Conservation (phyloP, 2,797 vertebrate species). For the Sebastes alutus region DNA sequence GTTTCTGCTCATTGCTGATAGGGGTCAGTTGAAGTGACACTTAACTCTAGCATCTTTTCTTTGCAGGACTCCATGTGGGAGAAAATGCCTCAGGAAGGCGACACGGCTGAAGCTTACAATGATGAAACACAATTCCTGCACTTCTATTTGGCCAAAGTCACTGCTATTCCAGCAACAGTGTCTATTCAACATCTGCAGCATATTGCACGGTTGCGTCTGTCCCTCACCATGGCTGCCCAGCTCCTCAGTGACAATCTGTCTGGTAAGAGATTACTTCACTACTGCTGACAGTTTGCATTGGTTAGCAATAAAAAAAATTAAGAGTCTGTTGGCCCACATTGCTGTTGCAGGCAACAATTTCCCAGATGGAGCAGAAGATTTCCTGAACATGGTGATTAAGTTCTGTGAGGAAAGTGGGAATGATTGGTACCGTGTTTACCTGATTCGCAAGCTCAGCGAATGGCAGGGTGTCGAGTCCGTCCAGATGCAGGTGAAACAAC, state of each 20-base stretch:
- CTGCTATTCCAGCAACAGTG: conserved; percentile 1
- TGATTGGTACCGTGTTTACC: conserved; percentile 52
- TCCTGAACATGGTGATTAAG: conserved; percentile 24
- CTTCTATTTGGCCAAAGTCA: not conserved
- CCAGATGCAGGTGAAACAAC: conserved; percentile 35
- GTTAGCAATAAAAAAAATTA: not conserved
- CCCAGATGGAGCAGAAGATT: conserved; percentile 17
- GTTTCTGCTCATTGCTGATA: not conserved
- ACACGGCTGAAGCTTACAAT: not conserved
- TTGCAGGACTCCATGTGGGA: conserved; percentile 60
- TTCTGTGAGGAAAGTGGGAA: conserved; percentile 46
- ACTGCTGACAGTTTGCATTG: not conserved
- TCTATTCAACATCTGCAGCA: conserved; percentile 42
- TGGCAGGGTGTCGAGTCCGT: conserved; percentile 8
- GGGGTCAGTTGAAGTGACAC: not conserved
- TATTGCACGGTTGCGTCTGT: conserved; percentile 38
- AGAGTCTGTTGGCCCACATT: not conserved
- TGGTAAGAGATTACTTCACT: conserved; percentile 9
- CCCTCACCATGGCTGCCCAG: conserved; percentile 32
- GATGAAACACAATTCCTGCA: conserved; percentile 23
- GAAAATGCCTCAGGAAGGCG: conserved; percentile 26
- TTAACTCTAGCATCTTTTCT: not conserved
- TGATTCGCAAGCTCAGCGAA: conserved; percentile 48
- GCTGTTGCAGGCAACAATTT: conserved; percentile 3
- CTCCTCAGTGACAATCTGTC: conserved; percentile 20